Evolutionary conservation across 2,113 vertebrate genomes (phyloP).

Genomic region (Murina feae): DNA sequence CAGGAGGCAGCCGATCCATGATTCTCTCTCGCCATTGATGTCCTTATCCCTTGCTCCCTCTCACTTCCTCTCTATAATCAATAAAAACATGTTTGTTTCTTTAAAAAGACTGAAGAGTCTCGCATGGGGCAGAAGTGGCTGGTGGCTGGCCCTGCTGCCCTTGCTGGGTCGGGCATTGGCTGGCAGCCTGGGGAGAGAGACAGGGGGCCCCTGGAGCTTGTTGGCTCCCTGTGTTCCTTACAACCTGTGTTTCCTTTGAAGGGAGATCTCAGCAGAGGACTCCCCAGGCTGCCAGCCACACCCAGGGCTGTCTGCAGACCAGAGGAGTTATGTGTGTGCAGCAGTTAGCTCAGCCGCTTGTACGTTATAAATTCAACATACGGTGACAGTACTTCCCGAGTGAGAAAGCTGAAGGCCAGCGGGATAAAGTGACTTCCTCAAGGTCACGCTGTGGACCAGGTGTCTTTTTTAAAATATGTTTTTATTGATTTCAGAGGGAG

Average conservation of each 20-base stretch:
- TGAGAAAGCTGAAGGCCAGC: neutral
- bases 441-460: neutral
- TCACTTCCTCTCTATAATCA: no score
- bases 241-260: neutral
- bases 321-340: neutral
- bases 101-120: neutral
- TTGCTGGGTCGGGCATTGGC: neutral
- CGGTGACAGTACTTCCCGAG: neutral
- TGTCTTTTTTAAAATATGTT: neutral
- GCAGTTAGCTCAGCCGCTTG: neutral
- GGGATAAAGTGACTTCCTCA: neutral
- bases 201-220: neutral
- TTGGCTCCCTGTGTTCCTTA: neutral
- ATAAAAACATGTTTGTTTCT: no score
- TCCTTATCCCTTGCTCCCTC: no score
- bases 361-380: neutral
- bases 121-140: neutral
- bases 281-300: no score
- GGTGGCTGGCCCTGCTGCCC: neutral
- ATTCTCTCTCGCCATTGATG: no score
- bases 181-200: neutral
- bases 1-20: no score
- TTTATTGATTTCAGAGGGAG: no score
- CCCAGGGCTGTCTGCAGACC: neutral
- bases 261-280: neutral